Conservation (phyloP, 2,113 vertebrate genomes). For the Xiphophorus maculatus region DNA sequence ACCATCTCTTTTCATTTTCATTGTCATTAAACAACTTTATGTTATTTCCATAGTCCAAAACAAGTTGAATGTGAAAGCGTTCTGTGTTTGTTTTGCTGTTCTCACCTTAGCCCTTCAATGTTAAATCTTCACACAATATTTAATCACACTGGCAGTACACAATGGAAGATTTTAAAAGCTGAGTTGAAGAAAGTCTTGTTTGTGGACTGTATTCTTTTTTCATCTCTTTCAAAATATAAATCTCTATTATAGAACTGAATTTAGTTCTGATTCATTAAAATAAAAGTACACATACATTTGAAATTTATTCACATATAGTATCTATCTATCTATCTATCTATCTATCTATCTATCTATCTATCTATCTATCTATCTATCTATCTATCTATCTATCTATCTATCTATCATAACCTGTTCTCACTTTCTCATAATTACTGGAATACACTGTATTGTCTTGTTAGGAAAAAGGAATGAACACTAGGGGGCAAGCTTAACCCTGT, state of each 20-base stretch:
- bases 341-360: too few species aligned
- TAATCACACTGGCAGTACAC: conserved; percentile 65
- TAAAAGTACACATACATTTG: not conserved
- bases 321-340: not conserved
- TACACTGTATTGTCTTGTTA: conserved; percentile 33
- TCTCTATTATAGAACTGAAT: conserved; percentile 53
- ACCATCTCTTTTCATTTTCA: conserved; percentile 24
- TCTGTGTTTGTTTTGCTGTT: conserved; percentile 26
- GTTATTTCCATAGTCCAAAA: conserved; percentile 3
- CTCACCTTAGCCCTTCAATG: conserved; percentile 26
- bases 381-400: not conserved
- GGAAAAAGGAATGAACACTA: conserved; percentile 73
- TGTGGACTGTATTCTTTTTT: conserved; percentile 57
- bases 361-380: not conserved
- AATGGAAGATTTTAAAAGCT: conserved; percentile 46
- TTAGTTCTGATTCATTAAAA: conserved; percentile 55
- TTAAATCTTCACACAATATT: conserved; percentile 60
- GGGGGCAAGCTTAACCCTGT: conserved; percentile 81
- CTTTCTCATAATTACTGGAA: conserved; percentile 5
- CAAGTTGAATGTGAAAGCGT: conserved; percentile 16
- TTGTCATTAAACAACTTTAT: conserved; percentile 26
- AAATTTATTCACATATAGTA: not conserved
- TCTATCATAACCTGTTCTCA: not conserved
- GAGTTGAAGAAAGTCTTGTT: conserved; percentile 45
- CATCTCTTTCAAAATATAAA: conserved; percentile 58